Evolutionary conservation across 2,888 invertebrate genomes (phyloP).

Genomic region (Rhamnusium bicolor): DNA sequence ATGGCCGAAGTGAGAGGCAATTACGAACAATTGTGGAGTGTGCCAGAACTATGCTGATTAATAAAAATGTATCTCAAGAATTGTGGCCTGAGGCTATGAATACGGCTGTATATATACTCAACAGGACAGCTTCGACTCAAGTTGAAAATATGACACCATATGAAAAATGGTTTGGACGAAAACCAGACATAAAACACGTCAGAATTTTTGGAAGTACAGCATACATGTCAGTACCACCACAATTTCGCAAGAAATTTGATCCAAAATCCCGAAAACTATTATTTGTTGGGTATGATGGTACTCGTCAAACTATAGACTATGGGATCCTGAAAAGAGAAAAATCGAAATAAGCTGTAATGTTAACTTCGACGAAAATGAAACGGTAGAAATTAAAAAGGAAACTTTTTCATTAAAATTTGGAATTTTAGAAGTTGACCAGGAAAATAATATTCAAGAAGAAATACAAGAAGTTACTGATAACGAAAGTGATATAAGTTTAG

Average conservation of each 20-base stretch:
- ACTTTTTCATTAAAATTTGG: slow-evolving; percentile 1
- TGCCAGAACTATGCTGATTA: no score
- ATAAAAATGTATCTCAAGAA: no score
- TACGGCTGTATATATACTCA: no score
- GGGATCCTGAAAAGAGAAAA: no score
- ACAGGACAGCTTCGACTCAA: no score
- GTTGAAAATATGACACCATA: no score
- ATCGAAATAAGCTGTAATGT: slow-evolving; percentile 41
- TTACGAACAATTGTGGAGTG: no score
- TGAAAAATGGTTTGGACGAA: slow-evolving; percentile 15
- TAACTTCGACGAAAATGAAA: slow-evolving; percentile 45
- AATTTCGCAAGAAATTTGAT: neutral
- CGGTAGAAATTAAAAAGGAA: slow-evolving; percentile 14
- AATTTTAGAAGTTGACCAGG: neutral
- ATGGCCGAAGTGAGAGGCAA: no score
- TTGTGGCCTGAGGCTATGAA: no score
- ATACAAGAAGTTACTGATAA: neutral
- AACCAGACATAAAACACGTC: slow-evolving; percentile 19
- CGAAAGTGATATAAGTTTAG: neutral
- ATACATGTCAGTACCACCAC: neutral
- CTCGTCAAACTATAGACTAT: slow-evolving; percentile 45
- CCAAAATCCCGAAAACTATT: neutral
- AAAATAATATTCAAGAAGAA: slow-evolving; percentile 15
- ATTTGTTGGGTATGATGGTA: slow-evolving; percentile 45
- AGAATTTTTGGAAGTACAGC: slow-evolving; percentile 15